Conservation (phyloP, 2,797 vertebrate species). For the Tokudaia tokunoshimensis region DNA sequence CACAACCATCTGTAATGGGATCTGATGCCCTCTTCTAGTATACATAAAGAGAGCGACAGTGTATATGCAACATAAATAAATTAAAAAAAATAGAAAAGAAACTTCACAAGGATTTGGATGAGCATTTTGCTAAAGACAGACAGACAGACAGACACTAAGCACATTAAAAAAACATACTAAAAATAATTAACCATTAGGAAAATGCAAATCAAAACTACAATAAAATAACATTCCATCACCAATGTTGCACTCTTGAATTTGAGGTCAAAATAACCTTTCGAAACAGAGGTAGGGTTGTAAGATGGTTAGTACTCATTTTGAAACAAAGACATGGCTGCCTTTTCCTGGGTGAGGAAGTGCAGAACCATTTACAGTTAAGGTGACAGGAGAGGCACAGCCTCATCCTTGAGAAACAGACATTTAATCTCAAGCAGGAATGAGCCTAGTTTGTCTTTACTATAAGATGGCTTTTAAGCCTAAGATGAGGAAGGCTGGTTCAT, state of each 20-base stretch:
- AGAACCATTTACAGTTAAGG: not conserved
- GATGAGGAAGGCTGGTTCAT: not conserved
- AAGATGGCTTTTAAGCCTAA: not conserved
- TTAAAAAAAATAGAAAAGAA: not conserved
- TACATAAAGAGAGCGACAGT: too few relatives aligned
- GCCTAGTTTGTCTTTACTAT: not conserved
- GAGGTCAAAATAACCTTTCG: not conserved
- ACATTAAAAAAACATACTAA: not conserved
- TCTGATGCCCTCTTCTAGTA: too few relatives aligned
- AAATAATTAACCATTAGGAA: not conserved
- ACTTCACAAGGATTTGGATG: not conserved
- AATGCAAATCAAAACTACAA: not conserved
- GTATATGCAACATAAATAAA: too few relatives aligned
- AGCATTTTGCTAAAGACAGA: not conserved
- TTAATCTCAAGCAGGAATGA: not conserved
- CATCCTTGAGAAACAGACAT: not conserved
- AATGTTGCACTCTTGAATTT: not conserved
- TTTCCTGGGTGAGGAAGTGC: not conserved
- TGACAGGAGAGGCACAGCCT: not conserved
- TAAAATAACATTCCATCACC: not conserved
- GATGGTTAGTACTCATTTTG: not conserved
- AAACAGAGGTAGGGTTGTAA: not conserved
- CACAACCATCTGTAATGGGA: too few relatives aligned
- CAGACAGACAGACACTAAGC: not conserved
- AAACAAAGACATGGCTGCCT: not conserved